Conservation (phyloP, 2,888 invertebrate genomes). For the Thumatha senex region DNA sequence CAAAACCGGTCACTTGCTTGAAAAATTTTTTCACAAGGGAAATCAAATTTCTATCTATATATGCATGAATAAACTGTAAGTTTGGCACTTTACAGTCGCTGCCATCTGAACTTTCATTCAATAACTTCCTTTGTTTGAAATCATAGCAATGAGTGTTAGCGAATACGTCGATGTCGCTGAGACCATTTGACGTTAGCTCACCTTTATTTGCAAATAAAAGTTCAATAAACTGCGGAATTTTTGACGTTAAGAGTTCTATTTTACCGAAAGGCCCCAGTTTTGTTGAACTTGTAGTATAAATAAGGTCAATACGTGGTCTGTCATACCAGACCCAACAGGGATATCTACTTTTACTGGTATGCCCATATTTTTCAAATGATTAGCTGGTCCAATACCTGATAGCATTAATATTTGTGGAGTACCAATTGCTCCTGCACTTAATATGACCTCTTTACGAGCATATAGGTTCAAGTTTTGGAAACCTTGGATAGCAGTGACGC, state of each 20-base stretch:
- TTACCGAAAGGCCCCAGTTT: conserved; percentile 11
- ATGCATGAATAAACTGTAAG: conserved; percentile 52
- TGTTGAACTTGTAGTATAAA: conserved; percentile 44
- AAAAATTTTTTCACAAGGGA: conserved; percentile 23
- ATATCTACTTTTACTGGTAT: conserved; percentile 47
- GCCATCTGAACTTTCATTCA: conserved; percentile 30
- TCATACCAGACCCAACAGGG: conserved; percentile 57
- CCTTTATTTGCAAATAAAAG: conserved; percentile 38
- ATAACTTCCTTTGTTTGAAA: conserved; percentile 29
- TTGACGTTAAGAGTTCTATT: conserved; percentile 12
- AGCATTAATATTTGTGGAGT: conserved; percentile 61
- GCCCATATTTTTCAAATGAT: conserved; percentile 43
- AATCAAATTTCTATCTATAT: conserved; percentile 39
- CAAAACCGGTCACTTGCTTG: conserved; percentile 29
- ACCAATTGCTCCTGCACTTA: conserved; percentile 60
- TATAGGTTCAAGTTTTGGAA: conserved; percentile 32
- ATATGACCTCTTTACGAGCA: conserved; percentile 54
- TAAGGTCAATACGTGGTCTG: conserved; percentile 52
- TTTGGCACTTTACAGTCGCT: conserved; percentile 51
- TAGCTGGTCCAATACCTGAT: conserved; percentile 59
- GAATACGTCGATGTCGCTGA: conserved; percentile 53
- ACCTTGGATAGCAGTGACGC: conserved; percentile 42
- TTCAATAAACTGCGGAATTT: conserved; percentile 23
- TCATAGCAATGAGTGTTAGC: conserved; percentile 58
- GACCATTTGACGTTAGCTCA: conserved; percentile 51